phyloP scores from a whole-genome alignment of 2,113 vertebrate species.

The Strix aluco region DNA sequence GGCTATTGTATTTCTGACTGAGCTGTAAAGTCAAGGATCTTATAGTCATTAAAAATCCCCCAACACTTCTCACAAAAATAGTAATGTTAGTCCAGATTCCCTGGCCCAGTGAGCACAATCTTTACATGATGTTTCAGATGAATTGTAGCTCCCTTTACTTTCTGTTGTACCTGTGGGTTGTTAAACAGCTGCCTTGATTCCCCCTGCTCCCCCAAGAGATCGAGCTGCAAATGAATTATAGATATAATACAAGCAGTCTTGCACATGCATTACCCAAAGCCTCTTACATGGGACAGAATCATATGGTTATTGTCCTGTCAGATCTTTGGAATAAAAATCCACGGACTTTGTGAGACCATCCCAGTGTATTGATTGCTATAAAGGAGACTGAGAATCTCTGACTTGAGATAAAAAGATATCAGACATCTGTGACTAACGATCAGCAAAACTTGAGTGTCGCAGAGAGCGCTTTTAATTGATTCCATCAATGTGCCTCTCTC shows the following conservation, averaged over 20 bases:
- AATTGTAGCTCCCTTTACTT: neutral
- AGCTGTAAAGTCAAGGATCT: neutral
- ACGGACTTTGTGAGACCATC: neutral
- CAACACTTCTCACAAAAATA: neutral
- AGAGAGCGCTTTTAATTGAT: constrained; percentile 7
- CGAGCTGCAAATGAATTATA: neutral
- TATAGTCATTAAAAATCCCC: neutral
- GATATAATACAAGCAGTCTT: neutral
- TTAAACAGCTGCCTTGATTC: constrained; percentile 32
- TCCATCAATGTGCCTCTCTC: neutral
- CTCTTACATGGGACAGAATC: neutral
- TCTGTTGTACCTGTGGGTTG: neutral
- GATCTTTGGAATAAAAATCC: neutral
- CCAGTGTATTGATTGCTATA: neutral
- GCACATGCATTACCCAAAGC: neutral
- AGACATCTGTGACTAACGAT: neutral
- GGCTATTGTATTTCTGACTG: neutral
- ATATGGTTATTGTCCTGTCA: neutral
- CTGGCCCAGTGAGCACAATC: neutral
- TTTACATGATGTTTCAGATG: neutral
- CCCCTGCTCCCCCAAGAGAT: neutral
- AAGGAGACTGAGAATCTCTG: constrained; percentile 5
- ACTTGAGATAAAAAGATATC: constrained; percentile 8
- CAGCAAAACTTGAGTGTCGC: neutral
- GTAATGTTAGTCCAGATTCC: neutral